Evolutionary conservation across 2,113 vertebrate genomes (phyloP).

Genomic region (Polypterus senegalus): DNA sequence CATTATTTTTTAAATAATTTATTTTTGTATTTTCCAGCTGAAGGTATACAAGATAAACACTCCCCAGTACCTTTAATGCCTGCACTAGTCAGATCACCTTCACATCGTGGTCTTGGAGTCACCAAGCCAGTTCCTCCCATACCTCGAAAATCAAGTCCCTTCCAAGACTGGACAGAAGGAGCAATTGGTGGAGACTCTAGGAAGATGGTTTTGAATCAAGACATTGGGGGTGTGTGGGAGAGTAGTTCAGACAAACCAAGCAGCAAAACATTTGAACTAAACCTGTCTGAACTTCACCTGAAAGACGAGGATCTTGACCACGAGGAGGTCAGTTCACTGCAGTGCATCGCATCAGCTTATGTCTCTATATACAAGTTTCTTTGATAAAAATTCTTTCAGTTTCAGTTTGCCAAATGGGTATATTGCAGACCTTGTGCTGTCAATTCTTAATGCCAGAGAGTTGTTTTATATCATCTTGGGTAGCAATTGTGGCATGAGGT

Average conservation of each 20-base stretch:
- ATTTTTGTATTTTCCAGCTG: background rate
- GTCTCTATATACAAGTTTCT: fast-evolving
- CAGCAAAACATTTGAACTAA: conserved; percentile 31
- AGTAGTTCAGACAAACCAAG: conserved; percentile 8
- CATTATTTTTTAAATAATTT: background rate
- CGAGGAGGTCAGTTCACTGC: conserved; percentile 61
- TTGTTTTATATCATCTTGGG: no score
- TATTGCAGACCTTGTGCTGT: no score
- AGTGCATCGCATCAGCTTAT: fast-evolving
- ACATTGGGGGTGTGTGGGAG: conserved; percentile 24
- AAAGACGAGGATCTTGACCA: conserved; percentile 57
- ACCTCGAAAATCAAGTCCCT: conserved; percentile 33
- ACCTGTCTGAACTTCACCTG: conserved; percentile 41
- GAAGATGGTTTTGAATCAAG: no score
- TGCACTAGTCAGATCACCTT: conserved; percentile 43
- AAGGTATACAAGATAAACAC: conserved; percentile 25
- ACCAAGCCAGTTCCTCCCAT: conserved; percentile 55
- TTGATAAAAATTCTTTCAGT: background rate
- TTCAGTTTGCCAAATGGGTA: no score
- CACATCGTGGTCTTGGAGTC: conserved; percentile 46
- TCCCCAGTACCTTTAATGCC: conserved; percentile 49
- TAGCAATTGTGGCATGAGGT: no score
- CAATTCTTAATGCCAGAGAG: no score
- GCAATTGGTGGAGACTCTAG: no score
- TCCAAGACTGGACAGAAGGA: conserved; percentile 27